Percentiles rank a stretch among this genome's conserved stretches.
Conservation (phyloP, 2,888 invertebrate genomes). For the Ornithoptera priamus region DNA sequence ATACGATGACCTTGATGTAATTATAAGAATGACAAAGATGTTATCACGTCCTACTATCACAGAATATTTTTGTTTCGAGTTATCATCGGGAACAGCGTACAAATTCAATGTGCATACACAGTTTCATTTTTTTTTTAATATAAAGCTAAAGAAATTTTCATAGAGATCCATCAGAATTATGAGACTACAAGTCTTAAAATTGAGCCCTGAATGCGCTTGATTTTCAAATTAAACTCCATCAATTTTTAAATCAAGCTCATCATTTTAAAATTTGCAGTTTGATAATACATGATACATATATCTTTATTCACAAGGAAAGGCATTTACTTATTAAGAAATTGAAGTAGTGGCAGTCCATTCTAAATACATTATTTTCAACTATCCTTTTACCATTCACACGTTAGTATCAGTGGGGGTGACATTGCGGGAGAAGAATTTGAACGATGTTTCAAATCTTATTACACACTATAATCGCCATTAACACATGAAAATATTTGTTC, state of each 20-base stretch:
- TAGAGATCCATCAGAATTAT: slow-evolving; percentile 8
- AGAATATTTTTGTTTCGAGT: slow-evolving; percentile 75
- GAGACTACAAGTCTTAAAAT: slow-evolving; percentile 24
- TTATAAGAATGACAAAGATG: slow-evolving; percentile 66
- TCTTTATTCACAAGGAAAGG: neutral
- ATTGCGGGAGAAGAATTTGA: slow-evolving; percentile 10
- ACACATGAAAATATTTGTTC: slow-evolving; percentile 7
- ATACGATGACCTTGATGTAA: slow-evolving; percentile 53
- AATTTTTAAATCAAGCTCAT: slow-evolving; percentile 1
- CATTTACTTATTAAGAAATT: slow-evolving; percentile 16
- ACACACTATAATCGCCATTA: slow-evolving; percentile 15
- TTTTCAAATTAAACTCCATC: neutral
- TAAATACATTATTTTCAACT: slow-evolving; percentile 17
- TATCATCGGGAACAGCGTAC: slow-evolving; percentile 54
- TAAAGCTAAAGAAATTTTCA: slow-evolving; percentile 6
- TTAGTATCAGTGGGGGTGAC: slow-evolving; percentile 11
- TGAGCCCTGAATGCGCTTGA: slow-evolving; percentile 10
- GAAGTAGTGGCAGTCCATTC: slow-evolving; percentile 19
- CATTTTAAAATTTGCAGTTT: slow-evolving; percentile 9
- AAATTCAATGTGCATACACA: slow-evolving; percentile 51
- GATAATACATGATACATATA: slow-evolving; percentile 12
- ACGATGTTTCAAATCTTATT: slow-evolving; percentile 17
- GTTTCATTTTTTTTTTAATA: slow-evolving; percentile 21
- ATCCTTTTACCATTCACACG: slow-evolving; percentile 5
- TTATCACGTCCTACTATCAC: slow-evolving; percentile 79